phyloP scores from a whole-genome alignment of 1,140 invertebrate genomes.

The Metaphire vulgaris region DNA sequence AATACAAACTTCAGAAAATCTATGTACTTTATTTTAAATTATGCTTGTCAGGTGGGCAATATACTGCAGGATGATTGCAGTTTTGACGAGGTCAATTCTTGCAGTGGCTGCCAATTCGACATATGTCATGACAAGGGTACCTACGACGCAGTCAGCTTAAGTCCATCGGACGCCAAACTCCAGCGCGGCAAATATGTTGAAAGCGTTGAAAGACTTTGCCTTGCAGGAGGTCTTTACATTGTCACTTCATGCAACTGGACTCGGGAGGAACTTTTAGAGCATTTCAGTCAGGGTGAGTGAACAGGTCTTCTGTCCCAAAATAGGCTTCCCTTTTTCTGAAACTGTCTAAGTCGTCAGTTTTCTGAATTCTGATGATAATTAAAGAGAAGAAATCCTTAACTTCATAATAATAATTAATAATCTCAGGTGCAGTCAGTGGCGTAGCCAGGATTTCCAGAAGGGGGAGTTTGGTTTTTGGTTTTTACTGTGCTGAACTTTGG shows the following conservation, averaged over 20 bases:
- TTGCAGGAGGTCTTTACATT: conserved; percentile 63
- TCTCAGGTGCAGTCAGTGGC: no score
- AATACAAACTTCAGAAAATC: no score
- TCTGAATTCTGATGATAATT: no score
- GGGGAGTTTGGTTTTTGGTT: no score
- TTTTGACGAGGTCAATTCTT: conserved; percentile 26
- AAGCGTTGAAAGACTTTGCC: conserved; percentile 60
- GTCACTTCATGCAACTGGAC: conserved; percentile 95
- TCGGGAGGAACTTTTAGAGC: conserved; percentile 65
- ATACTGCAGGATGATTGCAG: conserved; percentile 48
- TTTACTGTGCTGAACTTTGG: no score
- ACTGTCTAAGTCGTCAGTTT: no score
- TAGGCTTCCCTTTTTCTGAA: no score
- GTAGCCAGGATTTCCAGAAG: no score
- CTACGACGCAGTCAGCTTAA: conserved; percentile 81
- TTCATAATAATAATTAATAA: no score
- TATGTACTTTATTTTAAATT: no score
- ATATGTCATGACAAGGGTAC: conserved; percentile 78
- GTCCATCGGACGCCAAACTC: conserved; percentile 61
- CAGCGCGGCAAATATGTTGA: conserved; percentile 66
- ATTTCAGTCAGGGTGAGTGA: conserved; percentile 60
- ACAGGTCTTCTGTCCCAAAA: no score
- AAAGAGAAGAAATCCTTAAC: no score
- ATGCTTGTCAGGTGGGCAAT: conserved; percentile 54
- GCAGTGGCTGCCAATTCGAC: conserved; percentile 35